phyloP scores from a whole-genome alignment of 2,113 vertebrate species.

The Rhodinocichla rosea region DNA sequence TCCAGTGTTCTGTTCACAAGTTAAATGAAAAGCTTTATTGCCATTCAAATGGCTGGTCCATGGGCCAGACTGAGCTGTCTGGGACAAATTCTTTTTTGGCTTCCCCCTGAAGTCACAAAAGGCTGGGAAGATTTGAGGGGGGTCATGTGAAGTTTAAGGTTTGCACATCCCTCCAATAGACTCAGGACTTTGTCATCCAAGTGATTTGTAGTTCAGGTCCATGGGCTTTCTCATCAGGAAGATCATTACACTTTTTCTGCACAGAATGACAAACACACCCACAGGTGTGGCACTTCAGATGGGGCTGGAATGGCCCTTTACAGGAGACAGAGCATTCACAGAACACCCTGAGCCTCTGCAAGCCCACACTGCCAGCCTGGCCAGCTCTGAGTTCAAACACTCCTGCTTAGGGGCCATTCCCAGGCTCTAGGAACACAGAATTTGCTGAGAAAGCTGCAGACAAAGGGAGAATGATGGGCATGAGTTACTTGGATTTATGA shows the following conservation, averaged over 20 bases:
- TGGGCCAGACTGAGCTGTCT: background rate
- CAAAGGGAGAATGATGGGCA: background rate
- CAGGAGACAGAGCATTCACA: background rate
- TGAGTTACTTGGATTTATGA: background rate
- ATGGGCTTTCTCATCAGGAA: background rate
- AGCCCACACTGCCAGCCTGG: background rate
- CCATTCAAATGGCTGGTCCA: background rate
- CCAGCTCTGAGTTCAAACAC: background rate
- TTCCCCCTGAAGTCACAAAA: background rate
- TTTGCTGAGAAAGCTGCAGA: background rate
- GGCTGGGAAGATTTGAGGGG: background rate
- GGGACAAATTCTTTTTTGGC: background rate
- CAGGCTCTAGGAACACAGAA: background rate
- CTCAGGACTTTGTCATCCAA: background rate
- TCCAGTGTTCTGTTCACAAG: background rate
- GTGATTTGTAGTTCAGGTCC: background rate
- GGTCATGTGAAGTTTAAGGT: background rate
- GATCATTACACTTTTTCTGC: background rate
- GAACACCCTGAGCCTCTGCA: background rate
- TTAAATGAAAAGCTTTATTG: background rate
- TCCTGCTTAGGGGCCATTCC: background rate
- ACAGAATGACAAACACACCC: background rate
- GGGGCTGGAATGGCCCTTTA: background rate
- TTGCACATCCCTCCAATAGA: fast-evolving
- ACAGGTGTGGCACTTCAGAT: background rate